phyloP scores from a whole-genome alignment of 2,797 vertebrate genomes.

The Falco biarmicus region DNA sequence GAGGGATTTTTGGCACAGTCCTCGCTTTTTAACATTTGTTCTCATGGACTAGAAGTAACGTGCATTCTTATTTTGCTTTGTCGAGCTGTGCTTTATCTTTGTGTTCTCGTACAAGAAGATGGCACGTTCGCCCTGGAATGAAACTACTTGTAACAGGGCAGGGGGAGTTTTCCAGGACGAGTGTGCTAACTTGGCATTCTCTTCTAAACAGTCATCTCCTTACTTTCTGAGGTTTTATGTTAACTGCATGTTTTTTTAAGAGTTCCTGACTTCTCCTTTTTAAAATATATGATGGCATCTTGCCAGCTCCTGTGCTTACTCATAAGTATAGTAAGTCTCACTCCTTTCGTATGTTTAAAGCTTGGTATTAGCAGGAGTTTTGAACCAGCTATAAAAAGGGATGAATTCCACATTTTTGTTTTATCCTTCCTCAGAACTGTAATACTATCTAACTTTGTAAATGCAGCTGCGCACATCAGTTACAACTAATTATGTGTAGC shows the following conservation, averaged over 20 bases:
- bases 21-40: conserved; percentile 39
- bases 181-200: not conserved
- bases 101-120: not conserved
- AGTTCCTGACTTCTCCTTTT: not conserved
- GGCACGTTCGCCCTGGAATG: conserved; percentile 9
- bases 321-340: not conserved
- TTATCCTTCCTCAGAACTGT: not conserved
- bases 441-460: not conserved
- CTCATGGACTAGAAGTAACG: conserved; percentile 27
- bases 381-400: not conserved
- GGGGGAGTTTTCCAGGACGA: not conserved
- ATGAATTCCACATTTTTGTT: not conserved
- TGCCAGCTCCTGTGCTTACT: not conserved
- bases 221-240: not conserved
- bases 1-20: conserved; percentile 43
- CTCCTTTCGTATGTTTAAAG: not conserved
- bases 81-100: conserved; percentile 17
- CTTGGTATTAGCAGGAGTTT: not conserved
- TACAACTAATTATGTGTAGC: not conserved
- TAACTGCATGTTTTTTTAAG: not conserved
- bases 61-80: conserved; percentile 37
- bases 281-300: not conserved
- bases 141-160: not conserved
- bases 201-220: not conserved
- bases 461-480: not conserved